phyloP scores from a whole-genome alignment of 2,888 invertebrate genomes.

The Luperina testacea region DNA sequence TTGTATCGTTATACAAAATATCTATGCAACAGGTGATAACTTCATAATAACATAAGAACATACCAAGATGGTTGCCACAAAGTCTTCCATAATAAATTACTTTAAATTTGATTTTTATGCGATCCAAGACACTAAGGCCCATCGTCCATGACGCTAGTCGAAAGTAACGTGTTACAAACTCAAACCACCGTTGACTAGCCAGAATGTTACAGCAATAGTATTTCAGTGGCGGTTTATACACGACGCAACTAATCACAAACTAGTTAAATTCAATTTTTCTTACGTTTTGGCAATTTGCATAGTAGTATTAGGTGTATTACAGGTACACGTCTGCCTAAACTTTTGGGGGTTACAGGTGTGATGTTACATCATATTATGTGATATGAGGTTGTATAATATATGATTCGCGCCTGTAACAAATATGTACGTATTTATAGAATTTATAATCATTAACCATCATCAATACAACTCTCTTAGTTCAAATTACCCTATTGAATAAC shows the following conservation, averaged over 20 bases:
- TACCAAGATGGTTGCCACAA: conserved; percentile 9
- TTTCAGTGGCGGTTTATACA: neutral
- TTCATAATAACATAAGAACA: conserved; percentile 15
- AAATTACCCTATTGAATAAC: neutral
- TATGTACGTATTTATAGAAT: neutral
- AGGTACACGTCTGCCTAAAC: too few species aligned
- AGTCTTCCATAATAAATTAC: conserved; percentile 42
- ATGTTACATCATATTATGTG: too few species aligned
- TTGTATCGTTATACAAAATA: conserved; percentile 9
- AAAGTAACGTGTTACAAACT: neutral
- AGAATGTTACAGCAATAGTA: neutral
- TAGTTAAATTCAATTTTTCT: too few species aligned
- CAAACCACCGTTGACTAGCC: neutral
- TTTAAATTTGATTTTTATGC: conserved; percentile 61
- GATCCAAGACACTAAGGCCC: conserved; percentile 12
- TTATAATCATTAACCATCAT: neutral
- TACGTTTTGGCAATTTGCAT: neutral
- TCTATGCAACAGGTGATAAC: conserved; percentile 38
- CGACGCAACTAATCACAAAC: neutral
- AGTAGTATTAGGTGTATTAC: neutral
- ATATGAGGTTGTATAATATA: neutral
- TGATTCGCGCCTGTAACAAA: neutral
- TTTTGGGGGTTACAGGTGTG: neutral
- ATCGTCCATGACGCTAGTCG: neutral
- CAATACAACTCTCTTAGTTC: neutral